A percentile compares a stretch with the other conserved stretches of the same genome.
Conservation (phyloP, 2,888 invertebrate genomes). For the Lepetodrilus schrolli region DNA sequence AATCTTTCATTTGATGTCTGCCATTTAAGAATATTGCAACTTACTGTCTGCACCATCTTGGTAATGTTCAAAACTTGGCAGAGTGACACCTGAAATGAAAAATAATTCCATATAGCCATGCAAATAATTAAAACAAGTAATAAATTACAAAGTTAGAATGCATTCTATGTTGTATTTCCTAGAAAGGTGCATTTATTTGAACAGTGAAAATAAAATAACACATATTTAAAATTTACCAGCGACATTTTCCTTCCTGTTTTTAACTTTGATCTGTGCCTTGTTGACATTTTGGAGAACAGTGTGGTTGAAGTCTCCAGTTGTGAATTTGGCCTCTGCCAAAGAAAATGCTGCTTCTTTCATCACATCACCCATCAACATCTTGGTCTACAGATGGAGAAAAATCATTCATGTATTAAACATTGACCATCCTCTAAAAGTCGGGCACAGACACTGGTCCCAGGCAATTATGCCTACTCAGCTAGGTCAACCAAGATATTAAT, state of each 20-base stretch:
- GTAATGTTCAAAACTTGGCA: constrained; percentile 96
- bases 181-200: too few species aligned
- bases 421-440: too few species aligned
- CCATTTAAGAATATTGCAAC: too few species aligned
- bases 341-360: constrained; percentile 99
- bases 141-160: too few species aligned
- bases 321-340: constrained; percentile 97
- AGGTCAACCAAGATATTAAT: too few species aligned
- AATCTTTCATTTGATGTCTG: too few species aligned
- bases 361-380: constrained; percentile 97
- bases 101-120: neutral
- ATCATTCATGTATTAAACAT: too few species aligned
- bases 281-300: constrained; percentile 98
- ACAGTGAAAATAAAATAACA: too few species aligned
- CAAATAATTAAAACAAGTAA: neutral
- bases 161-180: too few species aligned
- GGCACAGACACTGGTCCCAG: too few species aligned
- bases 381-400: constrained; percentile 90
- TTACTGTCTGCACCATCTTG: constrained; percentile 92
- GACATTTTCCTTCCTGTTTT: constrained; percentile 97
- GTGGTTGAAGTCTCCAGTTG: constrained; percentile 98
- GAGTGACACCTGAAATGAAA: constrained; percentile 85
- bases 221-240: constrained; percentile 90
- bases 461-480: too few species aligned
- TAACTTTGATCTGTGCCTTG: constrained; percentile 95